Evolutionary conservation across 2,888 invertebrate genomes (phyloP), one percentile per base, ranked within the genome.

Genomic region (Vannuccia rotundouncinata): DNA sequence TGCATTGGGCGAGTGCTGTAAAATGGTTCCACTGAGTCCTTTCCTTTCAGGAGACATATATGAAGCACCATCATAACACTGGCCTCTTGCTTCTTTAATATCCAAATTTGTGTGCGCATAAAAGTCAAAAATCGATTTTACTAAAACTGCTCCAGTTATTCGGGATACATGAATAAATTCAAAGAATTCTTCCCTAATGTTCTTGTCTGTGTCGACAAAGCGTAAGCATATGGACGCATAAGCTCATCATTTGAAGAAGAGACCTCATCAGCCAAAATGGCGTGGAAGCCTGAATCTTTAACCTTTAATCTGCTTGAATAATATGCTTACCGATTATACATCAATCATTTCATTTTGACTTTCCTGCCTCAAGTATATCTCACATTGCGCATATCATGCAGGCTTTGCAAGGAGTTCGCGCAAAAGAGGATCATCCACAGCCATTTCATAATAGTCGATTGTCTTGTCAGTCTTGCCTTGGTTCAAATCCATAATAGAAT

Each of bases 141-240:
- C 1, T 1, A 80, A 29, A 1, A 31, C 75, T 25, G 59, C 29
- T n/a, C 80, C 80, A n/a, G 80, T 80, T 0, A 75, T 80, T 1
- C 77, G 31, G 29, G 59, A 29, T 1, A 80, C n/a, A 17, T 73
- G 17, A 0, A 79, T 0, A 80, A 80, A 80, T 10, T 73, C 31
- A 27, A 80, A 0, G 28, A 80, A 80, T 77, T 80, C 81, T 29
- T 80, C 81, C 2, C 81, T 5, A 29, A 80, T 80, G 5, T 80
- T 73, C 0, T 78, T 73, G 1, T 78, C 13, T 1, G 0, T 0
- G 27, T 80, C 81, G 1, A 80, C 81, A 73, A 80, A 80, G 10
- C 81, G 59, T 5, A 80, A 22, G 28, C 78, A 80, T 0, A 80
- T 1, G 28, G 1, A 79, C 29, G 79, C 60, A n/a, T n/a, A 0